Evolutionary conservation across 2,888 invertebrate genomes (phyloP).

Genomic region (Hirudinaria manillensis): DNA sequence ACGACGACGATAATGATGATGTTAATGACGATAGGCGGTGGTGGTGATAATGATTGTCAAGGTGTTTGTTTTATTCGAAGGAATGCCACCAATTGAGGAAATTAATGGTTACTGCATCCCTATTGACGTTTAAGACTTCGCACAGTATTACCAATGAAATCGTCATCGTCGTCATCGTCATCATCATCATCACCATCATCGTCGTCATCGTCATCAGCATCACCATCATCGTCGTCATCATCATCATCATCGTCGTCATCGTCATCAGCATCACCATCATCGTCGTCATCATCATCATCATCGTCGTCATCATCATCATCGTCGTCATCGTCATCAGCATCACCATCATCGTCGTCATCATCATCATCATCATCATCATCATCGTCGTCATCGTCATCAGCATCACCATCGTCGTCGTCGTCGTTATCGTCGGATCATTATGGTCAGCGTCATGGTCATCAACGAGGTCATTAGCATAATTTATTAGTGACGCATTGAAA

Average conservation of each 20-base stretch:
- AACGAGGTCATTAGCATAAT: neutral
- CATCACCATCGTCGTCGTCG: slow-evolving; percentile 5
- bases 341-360: neutral
- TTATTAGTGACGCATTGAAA: no score
- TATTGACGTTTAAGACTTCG: neutral
- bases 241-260: slow-evolving; percentile 23
- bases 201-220: neutral
- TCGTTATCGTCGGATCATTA: neutral
- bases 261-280: neutral
- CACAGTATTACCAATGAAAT: neutral
- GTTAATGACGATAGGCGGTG: no score
- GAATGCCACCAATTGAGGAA: no score
- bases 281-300: slow-evolving; percentile 14
- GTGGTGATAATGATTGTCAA: neutral
- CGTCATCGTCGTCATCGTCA: slow-evolving; percentile 2
- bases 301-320: neutral
- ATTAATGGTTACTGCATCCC: no score
- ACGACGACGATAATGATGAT: slow-evolving; percentile 17
- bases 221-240: slow-evolving; percentile 17
- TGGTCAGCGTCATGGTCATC: slow-evolving; percentile 3
- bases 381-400: slow-evolving; percentile 8
- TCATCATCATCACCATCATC: neutral
- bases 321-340: slow-evolving; percentile 2
- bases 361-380: slow-evolving; percentile 16
- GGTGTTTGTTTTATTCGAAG: neutral